Percentiles rank a stretch among this genome's conserved stretches.
Evolutionary conservation across 2,797 vertebrate genomes (phyloP).

Genomic region (Etheostoma perlongum): DNA sequence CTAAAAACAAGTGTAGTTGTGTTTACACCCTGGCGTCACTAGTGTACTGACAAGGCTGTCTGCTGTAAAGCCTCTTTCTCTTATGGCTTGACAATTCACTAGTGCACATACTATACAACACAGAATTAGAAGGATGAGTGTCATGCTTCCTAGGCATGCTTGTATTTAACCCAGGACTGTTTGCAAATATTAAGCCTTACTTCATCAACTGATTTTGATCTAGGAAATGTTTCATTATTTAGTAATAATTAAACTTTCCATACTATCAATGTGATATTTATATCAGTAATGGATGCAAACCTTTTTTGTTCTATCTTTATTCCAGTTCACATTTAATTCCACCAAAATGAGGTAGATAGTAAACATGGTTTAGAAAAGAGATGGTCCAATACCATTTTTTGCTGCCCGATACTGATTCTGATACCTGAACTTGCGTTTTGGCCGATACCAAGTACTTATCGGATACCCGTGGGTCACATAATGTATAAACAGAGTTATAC

Average conservation of each 20-base stretch:
- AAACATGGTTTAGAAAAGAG: too few species aligned
- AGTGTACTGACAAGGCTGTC: slow-evolving; percentile 17
- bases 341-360: not conserved
- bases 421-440: too few species aligned
- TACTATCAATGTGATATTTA: not conserved
- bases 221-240: not conserved
- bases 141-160: not conserved
- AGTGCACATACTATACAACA: not conserved
- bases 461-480: too few species aligned
- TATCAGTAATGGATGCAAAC: too few species aligned
- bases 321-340: not conserved
- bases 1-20: slow-evolving; percentile 56
- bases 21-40: slow-evolving; percentile 68
- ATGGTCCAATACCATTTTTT: too few species aligned
- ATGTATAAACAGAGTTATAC: too few species aligned
- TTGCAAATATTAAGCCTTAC: slow-evolving; percentile 4
- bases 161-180: not conserved
- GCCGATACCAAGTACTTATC: too few species aligned
- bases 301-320: not conserved
- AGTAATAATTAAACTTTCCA: not conserved
- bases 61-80: slow-evolving; percentile 16
- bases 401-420: too few species aligned
- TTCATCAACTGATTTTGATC: slow-evolving; percentile 12
- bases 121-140: not conserved
- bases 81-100: not conserved